Evolutionary conservation across 2,113 vertebrate genomes (phyloP), one percentile per base, ranked within the genome.

Genomic region (Nyctibius bracteatus): DNA sequence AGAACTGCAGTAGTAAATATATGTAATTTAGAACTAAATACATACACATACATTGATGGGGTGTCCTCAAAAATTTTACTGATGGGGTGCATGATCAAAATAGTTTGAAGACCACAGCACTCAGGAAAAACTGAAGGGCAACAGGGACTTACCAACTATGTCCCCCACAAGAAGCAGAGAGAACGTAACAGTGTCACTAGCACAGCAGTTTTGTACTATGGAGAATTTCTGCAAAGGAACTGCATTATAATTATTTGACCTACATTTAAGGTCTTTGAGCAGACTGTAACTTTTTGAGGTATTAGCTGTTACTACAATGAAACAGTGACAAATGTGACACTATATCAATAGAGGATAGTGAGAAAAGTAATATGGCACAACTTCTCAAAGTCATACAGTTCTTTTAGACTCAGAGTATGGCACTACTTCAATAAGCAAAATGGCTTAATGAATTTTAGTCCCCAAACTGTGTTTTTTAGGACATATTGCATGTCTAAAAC

Each of bases 21-120:
- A 31, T 46, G 20, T 39, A 73, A 59, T 66, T 46, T 66, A 22
- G 52, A 58, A 59, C 58, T 16, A 77, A 31, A n/a, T 39, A 21
- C 8, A 24, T 59, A 61, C 7, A 28, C 4, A 25, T 46, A n/a
- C 10, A 52, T 19, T 24, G 11, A 8, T 1, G 1, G 4, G 10
- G 10, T n/a, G 20, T n/a, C 33, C 51, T 67, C 11, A 86, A 41
- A 77, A 57, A 3, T 16, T 8, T 72, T 43, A 62, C 25, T 55
- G 35, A 61, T 37, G 17, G 8, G 3, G 8, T n/a, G 12, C 1
- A 0, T 24, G 33, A 22, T 52, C 5, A 19, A 86, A 74, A 43
- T 20, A 41, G 20, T 54, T 25, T 41, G 39, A 16, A 70, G 20
- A 55, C 25, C 21, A 14, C 20, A 41, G 7, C 9, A 61, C 30